Evolutionary conservation across 2,797 vertebrate species (phyloP), one percentile per base, ranked within the genome.

Genomic region (Arctocebus calabarensis): DNA sequence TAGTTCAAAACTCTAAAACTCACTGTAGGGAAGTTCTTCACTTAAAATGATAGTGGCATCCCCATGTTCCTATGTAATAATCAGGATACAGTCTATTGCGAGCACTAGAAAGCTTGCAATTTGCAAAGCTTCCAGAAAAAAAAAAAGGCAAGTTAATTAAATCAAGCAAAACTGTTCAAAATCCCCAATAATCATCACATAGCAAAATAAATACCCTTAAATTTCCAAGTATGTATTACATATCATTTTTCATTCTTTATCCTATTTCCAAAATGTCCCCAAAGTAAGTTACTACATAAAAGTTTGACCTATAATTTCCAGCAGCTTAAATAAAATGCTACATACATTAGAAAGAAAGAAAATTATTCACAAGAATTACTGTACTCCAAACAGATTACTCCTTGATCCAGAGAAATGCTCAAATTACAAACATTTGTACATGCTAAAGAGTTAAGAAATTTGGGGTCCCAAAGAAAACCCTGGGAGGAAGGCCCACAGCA

Each of bases 41-140:
- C 55, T 94, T 94, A 90, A 92, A 85, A 94, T n/a, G 29, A 78
- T 57, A 74, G 32, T 70, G 84, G 45, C 84, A 45, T 85, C 83
- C 92, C 62, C 57, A 85, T 62, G 68, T 27, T 7, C 34, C 43
- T 78, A 7, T 78, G 32, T 77, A 93, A 82, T 77, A 84, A 57
- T 78, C 61, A 90, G 5, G 4, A 45, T 48, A 88, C 37, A 66
- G 22, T 88, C 93, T 91, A 57, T 14, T 59, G 55, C 78, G 37
- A 94, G 82, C 55, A 62, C 48, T 73, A 40, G 29, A 85, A 94
- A 91, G 10, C 45, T 55, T 70, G 13, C 32, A 94, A 88, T 90
- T 85, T 88, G 23, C 62, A 85, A 85, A 95, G 7, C 57, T 96
- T 94, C 32, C 57, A 71, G 40, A 16, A 48, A 48, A 79, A 70